A percentile compares a stretch with the other conserved stretches of the same genome.
phyloP scores from a whole-genome alignment of 1,140 invertebrate species.

The Reticulitermes speratus region DNA sequence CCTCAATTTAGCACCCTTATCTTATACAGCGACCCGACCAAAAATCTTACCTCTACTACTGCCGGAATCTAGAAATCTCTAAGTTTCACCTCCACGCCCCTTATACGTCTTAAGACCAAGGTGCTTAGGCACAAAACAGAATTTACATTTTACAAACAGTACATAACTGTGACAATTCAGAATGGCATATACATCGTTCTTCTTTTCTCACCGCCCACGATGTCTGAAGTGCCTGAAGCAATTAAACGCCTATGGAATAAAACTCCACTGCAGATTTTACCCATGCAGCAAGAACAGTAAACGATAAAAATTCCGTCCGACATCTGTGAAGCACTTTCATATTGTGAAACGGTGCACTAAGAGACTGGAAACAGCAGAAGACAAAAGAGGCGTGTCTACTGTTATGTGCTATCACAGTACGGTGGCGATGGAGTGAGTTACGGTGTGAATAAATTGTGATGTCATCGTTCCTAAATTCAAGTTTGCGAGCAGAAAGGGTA shows the following conservation, averaged over 20 bases:
- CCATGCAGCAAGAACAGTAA: neutral
- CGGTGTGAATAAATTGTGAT: too few species aligned
- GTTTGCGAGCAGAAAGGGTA: too few species aligned
- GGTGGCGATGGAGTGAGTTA: neutral
- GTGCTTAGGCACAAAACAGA: too few species aligned
- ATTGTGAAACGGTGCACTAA: neutral
- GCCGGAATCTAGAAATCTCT: too few species aligned
- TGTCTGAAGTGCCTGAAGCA: neutral
- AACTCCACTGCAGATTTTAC: slow-evolving; percentile 7
- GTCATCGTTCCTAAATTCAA: too few species aligned
- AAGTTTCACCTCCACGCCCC: too few species aligned
- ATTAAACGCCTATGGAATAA: neutral
- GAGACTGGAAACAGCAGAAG: neutral
- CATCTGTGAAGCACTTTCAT: neutral
- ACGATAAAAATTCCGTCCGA: neutral
- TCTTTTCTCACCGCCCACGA: neutral
- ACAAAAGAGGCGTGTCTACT: neutral
- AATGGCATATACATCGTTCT: neutral
- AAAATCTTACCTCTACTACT: too few species aligned
- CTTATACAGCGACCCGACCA: too few species aligned
- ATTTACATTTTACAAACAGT: too few species aligned
- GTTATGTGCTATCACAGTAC: neutral
- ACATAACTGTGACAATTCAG: too few species aligned
- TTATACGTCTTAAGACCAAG: too few species aligned
- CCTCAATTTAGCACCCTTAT: too few species aligned